Evolutionary conservation across 1,140 invertebrate genomes (phyloP).

Genomic region (Phymorhynchus buccinoides): DNA sequence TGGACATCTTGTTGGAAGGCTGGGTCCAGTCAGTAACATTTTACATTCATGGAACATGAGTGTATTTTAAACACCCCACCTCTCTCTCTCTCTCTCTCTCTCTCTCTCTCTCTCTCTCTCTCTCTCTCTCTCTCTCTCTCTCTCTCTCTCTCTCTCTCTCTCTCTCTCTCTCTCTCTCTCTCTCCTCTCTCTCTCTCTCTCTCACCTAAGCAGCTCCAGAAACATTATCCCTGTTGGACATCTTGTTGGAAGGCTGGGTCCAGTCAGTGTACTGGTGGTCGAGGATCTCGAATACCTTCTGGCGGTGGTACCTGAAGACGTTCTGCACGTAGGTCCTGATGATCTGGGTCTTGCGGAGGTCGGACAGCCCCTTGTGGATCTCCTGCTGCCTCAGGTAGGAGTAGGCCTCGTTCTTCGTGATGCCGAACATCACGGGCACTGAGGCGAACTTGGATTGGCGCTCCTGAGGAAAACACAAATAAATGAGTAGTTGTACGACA

Average conservation of each 20-base stretch:
- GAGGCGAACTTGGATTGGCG: conserved; percentile 67
- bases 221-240: conserved; percentile 92
- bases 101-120: not conserved
- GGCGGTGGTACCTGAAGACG: conserved; percentile 90
- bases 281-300: conserved; percentile 96
- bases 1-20: conserved; percentile 78
- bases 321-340: conserved; percentile 92
- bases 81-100: conserved; percentile 82
- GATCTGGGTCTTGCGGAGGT: conserved; percentile 89
- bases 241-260: conserved; percentile 67
- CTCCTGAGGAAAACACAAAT: conserved; percentile 42
- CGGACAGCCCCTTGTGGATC: conserved; percentile 92
- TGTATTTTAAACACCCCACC: conserved; percentile 97
- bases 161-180: not conserved
- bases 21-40: conserved; percentile 58
- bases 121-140: not conserved
- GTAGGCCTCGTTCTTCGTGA: conserved; percentile 91
- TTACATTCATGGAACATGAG: no score
- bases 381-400: conserved; percentile 91
- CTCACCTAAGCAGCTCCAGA: conserved; percentile 83
- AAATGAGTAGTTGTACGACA: no score
- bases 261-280: conserved; percentile 89
- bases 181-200: not conserved
- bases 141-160: not conserved
- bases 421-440: conserved; percentile 91